Evolutionary conservation across 2,113 vertebrate genomes (phyloP), one percentile per base, ranked within the genome.

Genomic region (Anthoscopus minutus): DNA sequence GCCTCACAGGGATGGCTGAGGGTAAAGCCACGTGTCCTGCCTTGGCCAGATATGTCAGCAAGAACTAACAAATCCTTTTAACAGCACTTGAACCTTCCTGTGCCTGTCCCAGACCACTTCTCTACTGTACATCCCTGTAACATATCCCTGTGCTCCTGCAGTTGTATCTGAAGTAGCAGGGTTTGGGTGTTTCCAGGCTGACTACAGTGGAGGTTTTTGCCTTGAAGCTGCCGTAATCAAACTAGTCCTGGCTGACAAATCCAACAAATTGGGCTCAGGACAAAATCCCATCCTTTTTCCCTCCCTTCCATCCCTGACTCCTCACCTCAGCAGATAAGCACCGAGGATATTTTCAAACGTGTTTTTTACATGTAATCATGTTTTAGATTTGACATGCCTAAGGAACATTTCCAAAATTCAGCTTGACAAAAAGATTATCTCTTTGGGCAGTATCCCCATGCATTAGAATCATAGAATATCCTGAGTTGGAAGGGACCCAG

Each of bases 371-470:
- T 92, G 80, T 82, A 47, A 54, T 42, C 6, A 1, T 69, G 5
- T 13, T 94, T 93, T 71, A 77, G 28, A 35, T 77, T 82, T 89
- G 33, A 20, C 4, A 6, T 44, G 19, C 24, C 51, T 20, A 24
- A 53, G n/a, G 35, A 90, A 42, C 48, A 27, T 45, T 71, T 50
- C 48, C 58, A 81, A 81, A 95, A 81, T 88, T 54, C 56, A 88
- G 20, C 35, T 71, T 80, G 37, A 83, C 74, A 42, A 56, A 78
- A 70, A 30, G 12, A 24, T 25, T 6, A 11, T 72, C 30, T 14
- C 20, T 65, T 81, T 84, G 35, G 38, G 65, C 38, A 83, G 42
- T 60, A 74, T 66, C 16, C 20, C 13, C 1, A 4, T 74, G 28
- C 23, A 38, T 67, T 70, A 57, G 23, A 40, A 33, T 61, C 8